A percentile compares a stretch with the other conserved stretches of the same genome.
phyloP scores from a whole-genome alignment of 2,797 vertebrate genomes.

The Intellagama lesueurii region DNA sequence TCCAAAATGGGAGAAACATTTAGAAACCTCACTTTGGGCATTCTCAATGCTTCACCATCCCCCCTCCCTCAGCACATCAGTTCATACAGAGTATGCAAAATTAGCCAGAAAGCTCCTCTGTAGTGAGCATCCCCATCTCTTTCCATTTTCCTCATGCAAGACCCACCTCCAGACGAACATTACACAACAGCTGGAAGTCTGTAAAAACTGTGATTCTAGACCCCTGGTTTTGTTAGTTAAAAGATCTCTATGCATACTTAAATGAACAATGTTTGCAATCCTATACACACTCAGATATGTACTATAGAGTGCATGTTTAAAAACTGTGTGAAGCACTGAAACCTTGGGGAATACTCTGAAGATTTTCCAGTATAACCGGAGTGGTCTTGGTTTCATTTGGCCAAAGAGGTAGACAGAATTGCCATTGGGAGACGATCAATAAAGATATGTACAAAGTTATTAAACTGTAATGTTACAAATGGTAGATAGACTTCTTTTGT shows the following conservation, averaged over 20 bases:
- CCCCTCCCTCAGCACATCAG: neutral
- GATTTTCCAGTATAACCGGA: neutral
- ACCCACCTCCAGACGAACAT: no score
- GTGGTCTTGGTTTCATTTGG: neutral
- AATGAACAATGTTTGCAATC: neutral
- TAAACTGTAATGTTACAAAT: neutral
- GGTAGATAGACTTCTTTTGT: neutral
- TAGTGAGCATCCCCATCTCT: neutral
- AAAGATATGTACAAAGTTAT: neutral
- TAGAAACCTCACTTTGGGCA: neutral
- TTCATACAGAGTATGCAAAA: conserved; percentile 2
- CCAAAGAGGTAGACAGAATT: neutral
- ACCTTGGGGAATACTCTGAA: neutral
- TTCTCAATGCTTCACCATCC: neutral
- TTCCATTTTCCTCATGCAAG: neutral
- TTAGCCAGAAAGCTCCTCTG: neutral
- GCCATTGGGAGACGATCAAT: neutral
- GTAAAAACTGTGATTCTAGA: neutral
- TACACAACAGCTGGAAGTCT: neutral
- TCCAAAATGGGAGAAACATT: neutral
- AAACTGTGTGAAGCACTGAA: neutral
- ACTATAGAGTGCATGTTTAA: neutral
- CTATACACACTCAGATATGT: neutral
- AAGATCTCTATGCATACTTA: neutral
- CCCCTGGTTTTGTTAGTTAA: neutral